Percentiles rank a stretch among this genome's conserved stretches.
phyloP scores from a whole-genome alignment of 1,140 invertebrate species.

The Heterodera schachtii region DNA sequence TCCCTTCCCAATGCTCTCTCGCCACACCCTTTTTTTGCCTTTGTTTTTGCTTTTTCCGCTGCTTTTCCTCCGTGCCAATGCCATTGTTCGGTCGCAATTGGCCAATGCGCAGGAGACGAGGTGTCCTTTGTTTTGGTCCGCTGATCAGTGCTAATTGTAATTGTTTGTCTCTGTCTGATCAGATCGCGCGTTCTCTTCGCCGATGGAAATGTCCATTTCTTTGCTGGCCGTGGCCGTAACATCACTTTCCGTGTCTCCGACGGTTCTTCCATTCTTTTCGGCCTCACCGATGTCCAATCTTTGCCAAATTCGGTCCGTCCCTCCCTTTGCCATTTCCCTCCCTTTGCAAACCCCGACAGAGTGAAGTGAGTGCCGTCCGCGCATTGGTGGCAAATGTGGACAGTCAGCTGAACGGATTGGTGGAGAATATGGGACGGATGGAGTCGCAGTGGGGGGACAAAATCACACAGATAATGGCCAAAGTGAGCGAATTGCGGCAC shows the following conservation, averaged over 20 bases:
- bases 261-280: constrained; percentile 50
- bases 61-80: constrained; percentile 5
- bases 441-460: constrained; percentile 4
- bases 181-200: constrained; percentile 54
- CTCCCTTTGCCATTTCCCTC: background rate
- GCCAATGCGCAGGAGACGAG: constrained; percentile 36
- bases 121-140: constrained; percentile 16
- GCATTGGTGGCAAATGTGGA: background rate
- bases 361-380: background rate
- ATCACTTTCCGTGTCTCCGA: constrained; percentile 53
- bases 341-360: background rate
- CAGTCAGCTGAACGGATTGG: constrained; percentile 7
- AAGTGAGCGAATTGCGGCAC: background rate
- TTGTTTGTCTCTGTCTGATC: constrained; percentile 14
- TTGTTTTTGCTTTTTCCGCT: background rate
- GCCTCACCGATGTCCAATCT: constrained; percentile 50
- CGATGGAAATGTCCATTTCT: constrained; percentile 58
- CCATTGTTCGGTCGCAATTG: constrained; percentile 24
- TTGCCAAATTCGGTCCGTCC: constrained; percentile 48
- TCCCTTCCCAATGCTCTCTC: background rate
- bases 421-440: background rate
- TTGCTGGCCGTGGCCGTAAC: constrained; percentile 55
- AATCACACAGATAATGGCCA: background rate
- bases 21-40: background rate
- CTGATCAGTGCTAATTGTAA: constrained; percentile 4